phyloP scores from a whole-genome alignment of 2,888 invertebrate genomes.

The Notocelia uddmanniana region DNA sequence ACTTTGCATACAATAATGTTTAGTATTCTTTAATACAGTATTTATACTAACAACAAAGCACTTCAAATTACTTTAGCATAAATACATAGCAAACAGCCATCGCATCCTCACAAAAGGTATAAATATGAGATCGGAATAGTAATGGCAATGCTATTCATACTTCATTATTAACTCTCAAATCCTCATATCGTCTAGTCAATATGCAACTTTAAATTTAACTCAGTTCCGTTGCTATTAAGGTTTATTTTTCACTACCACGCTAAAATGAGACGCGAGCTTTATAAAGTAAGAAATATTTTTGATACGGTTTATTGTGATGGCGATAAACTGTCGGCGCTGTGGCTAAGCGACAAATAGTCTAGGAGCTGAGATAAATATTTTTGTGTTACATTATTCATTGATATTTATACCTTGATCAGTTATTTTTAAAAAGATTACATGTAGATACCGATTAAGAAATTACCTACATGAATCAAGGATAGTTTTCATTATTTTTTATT shows the following conservation, averaged over 20 bases:
- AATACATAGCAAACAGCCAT: slow-evolving; percentile 26
- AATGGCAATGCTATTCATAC: slow-evolving; percentile 25
- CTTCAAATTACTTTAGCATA: slow-evolving; percentile 27
- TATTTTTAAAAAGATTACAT: no score
- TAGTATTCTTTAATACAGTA: slow-evolving; percentile 6
- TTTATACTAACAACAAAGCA: slow-evolving; percentile 20
- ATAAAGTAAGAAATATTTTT: not conserved
- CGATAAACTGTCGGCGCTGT: slow-evolving; percentile 4
- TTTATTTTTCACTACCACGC: not conserved
- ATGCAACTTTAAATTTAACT: not conserved
- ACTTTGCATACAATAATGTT: slow-evolving; percentile 9
- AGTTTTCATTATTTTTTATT: no score
- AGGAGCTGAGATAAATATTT: not conserved
- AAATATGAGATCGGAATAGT: slow-evolving; percentile 31
- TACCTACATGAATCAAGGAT: no score
- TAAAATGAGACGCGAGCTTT: not conserved
- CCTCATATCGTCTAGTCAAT: not conserved
- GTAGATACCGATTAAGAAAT: no score
- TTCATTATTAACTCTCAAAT: not conserved
- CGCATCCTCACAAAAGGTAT: slow-evolving; percentile 31
- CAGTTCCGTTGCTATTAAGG: not conserved
- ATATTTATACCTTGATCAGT: not conserved
- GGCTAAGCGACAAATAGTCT: slow-evolving; percentile 13
- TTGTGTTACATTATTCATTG: not conserved
- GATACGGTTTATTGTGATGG: slow-evolving; percentile 29